Evolutionary conservation across 2,888 invertebrate species (phyloP), one percentile per base, ranked within the genome.

Genomic region (Taenaris catops): DNA sequence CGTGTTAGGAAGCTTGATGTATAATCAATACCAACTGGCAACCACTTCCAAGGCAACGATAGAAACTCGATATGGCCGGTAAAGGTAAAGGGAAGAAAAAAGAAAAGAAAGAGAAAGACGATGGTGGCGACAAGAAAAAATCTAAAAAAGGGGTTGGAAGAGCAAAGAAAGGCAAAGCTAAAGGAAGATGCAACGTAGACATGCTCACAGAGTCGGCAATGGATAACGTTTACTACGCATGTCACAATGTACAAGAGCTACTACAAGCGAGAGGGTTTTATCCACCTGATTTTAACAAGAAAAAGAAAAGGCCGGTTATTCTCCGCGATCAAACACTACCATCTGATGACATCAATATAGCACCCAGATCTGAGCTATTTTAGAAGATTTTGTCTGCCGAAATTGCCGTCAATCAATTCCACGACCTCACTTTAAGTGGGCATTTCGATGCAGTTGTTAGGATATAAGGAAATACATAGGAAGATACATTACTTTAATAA

Each of bases 171-270:
- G 88, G 89, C 41, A 91, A 86, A 27, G 89, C 90, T 0, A 84
- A 84, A 55, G 90, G 91, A 2, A 89, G 92, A 53, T 92, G 93
- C 54, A 91, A 93, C 17, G 93, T 94, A 33, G 96, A 96, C 56
- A 94, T 96, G 58, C 91, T 96, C 57, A 95, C 94, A 46, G 95
- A 95, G 52, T 92, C 94, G 1, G 96, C 96, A 0, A 96, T 97
- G 95, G 94, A 96, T 48, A 97, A 97, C 61, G 96, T 97, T 0
- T 97, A 97, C 67, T 95, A 95, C 60, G 95, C 94, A 0, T 97
- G 97, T 51, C 97, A 97, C 63, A 96, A 96, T 64, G 93, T 96
- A 0, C 96, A 96, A 73, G 96, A 97, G 61, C 89, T 97, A 4
- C 76, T 97, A 6, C 92, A 91, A 53, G 93, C 93, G 19, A 88